These are phyloP conservation scores for Drosophila mayri DNA, from an alignment of 1,140 invertebrate species.

Conservation along the genomic window DNA sequence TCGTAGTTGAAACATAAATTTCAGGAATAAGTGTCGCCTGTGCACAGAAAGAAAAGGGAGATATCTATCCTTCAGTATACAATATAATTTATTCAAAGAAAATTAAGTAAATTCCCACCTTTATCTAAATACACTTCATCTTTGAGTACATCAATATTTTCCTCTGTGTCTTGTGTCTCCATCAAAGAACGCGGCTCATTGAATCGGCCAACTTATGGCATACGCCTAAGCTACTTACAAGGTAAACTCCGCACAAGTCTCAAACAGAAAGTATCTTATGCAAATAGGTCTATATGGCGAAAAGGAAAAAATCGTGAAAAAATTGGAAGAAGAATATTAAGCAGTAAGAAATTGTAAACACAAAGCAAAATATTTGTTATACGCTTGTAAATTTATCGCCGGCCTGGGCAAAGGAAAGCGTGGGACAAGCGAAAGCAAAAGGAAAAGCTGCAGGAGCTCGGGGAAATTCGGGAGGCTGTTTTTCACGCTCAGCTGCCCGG, in stretches of 20 bases:
- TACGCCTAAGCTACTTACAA: slow-evolving; percentile 69
- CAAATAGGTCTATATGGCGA: slow-evolving; percentile 62
- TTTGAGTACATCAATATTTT: slow-evolving; percentile 1
- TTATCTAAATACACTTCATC: background rate
- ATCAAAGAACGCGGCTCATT: slow-evolving; percentile 51
- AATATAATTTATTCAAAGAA: background rate
- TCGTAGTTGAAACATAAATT: slow-evolving; percentile 55
- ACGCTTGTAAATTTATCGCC: slow-evolving; percentile 77
- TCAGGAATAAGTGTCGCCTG: slow-evolving; percentile 25
- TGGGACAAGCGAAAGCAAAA: slow-evolving; percentile 60
- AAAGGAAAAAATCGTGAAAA: slow-evolving; percentile 14
- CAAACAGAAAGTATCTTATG: slow-evolving; percentile 66
- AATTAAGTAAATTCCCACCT: background rate
- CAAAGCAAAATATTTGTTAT: slow-evolving; percentile 82
- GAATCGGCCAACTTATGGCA: slow-evolving; percentile 54
- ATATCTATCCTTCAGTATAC: background rate
- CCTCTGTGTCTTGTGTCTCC: slow-evolving; percentile 7
- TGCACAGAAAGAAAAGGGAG: background rate
- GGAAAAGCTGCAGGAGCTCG: background rate
- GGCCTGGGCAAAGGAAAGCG: slow-evolving; percentile 28
- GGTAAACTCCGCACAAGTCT: slow-evolving; percentile 41
- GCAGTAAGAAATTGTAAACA: slow-evolving; percentile 65
- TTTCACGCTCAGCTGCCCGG: slow-evolving; percentile 68
- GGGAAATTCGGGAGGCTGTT: slow-evolving; percentile 46
- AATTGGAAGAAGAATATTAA: slow-evolving; percentile 20